phyloP scores from a whole-genome alignment of 2,113 vertebrate species.

The Anhinga anhinga region DNA sequence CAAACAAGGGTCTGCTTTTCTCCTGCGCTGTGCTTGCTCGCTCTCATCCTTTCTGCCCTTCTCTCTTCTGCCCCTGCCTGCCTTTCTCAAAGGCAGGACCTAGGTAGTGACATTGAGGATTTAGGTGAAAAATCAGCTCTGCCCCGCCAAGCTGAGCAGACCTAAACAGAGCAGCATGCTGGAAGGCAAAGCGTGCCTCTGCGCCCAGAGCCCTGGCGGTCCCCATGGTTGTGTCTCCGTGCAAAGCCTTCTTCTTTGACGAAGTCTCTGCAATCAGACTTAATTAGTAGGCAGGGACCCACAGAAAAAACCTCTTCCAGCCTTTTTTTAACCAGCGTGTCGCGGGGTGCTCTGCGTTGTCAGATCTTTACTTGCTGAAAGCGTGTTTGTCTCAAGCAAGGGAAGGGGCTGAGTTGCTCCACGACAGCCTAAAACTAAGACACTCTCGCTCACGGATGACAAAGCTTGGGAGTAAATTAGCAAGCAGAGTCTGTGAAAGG shows the following conservation, averaged over 20 bases:
- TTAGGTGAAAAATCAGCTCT: background rate
- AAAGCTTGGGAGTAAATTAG: constrained; percentile 47
- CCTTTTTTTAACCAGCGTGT: background rate
- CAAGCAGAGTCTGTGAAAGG: constrained; percentile 45
- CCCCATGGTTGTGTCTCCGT: fast-evolving
- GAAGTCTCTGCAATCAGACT: background rate
- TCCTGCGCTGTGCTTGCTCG: fast-evolving
- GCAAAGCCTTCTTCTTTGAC: background rate
- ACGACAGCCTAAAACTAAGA: background rate
- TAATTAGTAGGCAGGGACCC: background rate
- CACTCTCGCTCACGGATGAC: background rate
- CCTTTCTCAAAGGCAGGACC: background rate
- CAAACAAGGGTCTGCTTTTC: background rate
- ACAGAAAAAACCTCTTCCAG: background rate
- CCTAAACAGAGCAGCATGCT: background rate
- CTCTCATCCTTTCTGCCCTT: background rate
- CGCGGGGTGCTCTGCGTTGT: background rate
- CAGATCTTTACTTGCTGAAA: background rate
- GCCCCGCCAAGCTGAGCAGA: background rate
- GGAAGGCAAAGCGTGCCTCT: background rate
- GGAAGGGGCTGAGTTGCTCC: background rate
- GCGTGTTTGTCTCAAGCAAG: background rate
- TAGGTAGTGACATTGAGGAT: background rate
- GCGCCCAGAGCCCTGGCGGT: fast-evolving
- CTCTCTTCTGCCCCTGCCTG: background rate